Base-by-base conservation (phyloP, 2,888 invertebrate genomes). In the Chrysomela aeneicollis region DNA sequence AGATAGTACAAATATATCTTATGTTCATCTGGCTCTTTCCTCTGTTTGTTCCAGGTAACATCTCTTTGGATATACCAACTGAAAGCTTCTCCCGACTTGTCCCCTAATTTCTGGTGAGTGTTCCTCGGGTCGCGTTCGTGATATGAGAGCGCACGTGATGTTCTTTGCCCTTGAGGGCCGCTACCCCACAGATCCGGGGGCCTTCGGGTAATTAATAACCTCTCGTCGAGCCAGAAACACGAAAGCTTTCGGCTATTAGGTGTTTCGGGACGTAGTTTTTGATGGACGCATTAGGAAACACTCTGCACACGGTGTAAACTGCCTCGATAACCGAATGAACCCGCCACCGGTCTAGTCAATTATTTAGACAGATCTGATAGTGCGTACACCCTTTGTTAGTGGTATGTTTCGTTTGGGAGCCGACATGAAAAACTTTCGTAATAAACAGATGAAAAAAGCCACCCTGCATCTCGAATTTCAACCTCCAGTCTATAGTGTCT, bases 241-340 rank as follows among this genome's bases (percentile, higher is more conserved):
- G 79, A 81, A 80, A 81, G 81, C 81, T 81, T 81, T 81, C 77
- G 78, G 80, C 80, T 79, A 81, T 81, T 81, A 79, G 78, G 76
- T 74, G 79, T 79, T 79, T 76, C 77, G 78, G 74, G 76, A 75
- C 76, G 70, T 74, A 72, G 72, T 74, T 74, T 74, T 74, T 77
- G 77, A 78, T 79, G 75, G 78, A 78, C 76, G 77, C 77, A 79
- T 79, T 78, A 78, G 75, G 73, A 74, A 71, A 72, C 73, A 71
- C 68, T 73, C 74, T 64, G 69, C n/a, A n/a, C n/a, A 74, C 76
- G 76, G 76, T 76, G 76, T 76, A 79, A 79, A 79, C 78, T 78
- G 75, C 71, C 61, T 70, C 74, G 77, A 74, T 78, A 78, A 77
- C 74, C 69, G 68, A 70, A 70, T 59, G 66, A 71, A 71, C 61